phyloP scores from a whole-genome alignment of 2,888 invertebrate species.

The Subacronicta megacephala region DNA sequence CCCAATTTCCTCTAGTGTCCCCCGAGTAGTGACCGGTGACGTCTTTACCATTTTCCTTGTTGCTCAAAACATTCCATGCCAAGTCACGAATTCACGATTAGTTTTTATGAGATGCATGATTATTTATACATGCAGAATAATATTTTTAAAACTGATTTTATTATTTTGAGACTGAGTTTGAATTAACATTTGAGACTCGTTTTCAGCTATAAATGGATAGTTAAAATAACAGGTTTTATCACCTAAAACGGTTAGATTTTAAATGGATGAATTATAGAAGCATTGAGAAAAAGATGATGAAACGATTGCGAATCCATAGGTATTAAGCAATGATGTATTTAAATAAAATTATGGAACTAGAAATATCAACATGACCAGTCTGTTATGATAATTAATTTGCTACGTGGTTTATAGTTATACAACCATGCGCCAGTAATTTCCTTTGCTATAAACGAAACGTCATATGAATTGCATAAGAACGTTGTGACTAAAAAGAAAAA shows the following conservation, averaged over 20 bases:
- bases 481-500: slow-evolving; percentile 29
- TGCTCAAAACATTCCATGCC: slow-evolving; percentile 20
- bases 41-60: slow-evolving; percentile 13
- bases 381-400: slow-evolving; percentile 47
- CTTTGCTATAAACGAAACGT: slow-evolving; percentile 44
- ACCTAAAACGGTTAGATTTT: slow-evolving; percentile 10
- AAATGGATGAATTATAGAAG: slow-evolving; percentile 9
- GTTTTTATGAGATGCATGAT: slow-evolving; percentile 11
- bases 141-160: slow-evolving; percentile 21
- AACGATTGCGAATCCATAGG: slow-evolving; percentile 23
- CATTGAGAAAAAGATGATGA: slow-evolving; percentile 19
- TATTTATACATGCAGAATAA: slow-evolving; percentile 11
- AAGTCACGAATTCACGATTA: slow-evolving; percentile 24
- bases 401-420: slow-evolving; percentile 15
- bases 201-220: slow-evolving; percentile 12
- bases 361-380: slow-evolving; percentile 36
- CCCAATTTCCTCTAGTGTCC: slow-evolving; percentile 38
- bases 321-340: slow-evolving; percentile 16
- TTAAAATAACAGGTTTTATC: slow-evolving; percentile 1
- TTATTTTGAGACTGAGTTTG: slow-evolving; percentile 11
- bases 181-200: slow-evolving; percentile 32
- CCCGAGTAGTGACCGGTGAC: slow-evolving; percentile 25
- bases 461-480: slow-evolving; percentile 46
- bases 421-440: slow-evolving; percentile 17
- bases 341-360: slow-evolving; percentile 39